Evolutionary conservation across 1,140 invertebrate genomes (phyloP).

Genomic region (Thaumetopoea pityocampa): DNA sequence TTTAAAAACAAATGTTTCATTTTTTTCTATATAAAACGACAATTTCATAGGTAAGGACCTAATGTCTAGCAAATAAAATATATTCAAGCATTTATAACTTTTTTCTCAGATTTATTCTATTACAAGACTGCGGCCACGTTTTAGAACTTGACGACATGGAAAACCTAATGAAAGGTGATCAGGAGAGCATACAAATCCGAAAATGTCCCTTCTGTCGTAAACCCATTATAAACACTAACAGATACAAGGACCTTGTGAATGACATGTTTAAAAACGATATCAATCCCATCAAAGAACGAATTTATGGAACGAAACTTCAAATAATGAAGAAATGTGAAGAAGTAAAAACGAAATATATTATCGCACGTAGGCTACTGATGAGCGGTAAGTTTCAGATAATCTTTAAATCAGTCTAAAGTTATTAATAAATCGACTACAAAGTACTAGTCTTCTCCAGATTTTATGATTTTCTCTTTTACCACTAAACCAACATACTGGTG

Average conservation of each 20-base stretch:
- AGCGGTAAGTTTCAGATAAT: constrained; percentile 1
- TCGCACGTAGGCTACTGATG: no score
- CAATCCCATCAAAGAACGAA: constrained; percentile 74
- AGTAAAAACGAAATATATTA: constrained; percentile 10
- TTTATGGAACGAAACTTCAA: constrained; percentile 46
- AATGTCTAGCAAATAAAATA: no score
- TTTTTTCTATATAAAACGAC: no score
- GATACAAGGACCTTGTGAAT: constrained; percentile 80
- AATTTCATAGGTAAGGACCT: no score
- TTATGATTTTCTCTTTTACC: constrained; percentile 12
- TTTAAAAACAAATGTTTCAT: no score
- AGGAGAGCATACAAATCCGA: constrained; percentile 74
- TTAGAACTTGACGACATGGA: constrained; percentile 78
- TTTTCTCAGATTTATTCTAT: constrained; percentile 75
- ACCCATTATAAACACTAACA: constrained; percentile 76
- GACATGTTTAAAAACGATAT: constrained; percentile 71
- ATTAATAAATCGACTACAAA: background rate
- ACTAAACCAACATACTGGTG: no score
- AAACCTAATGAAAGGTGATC: constrained; percentile 67
- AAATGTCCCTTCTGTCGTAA: constrained; percentile 80
- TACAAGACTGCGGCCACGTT: constrained; percentile 81
- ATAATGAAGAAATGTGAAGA: constrained; percentile 16
- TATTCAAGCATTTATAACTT: background rate
- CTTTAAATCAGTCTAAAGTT: no score
- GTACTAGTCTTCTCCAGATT: background rate